Percentiles rank a stretch among this genome's conserved stretches.
phyloP scores from a whole-genome alignment of 2,888 invertebrate genomes.

The Amphipyra tragopoginis region DNA sequence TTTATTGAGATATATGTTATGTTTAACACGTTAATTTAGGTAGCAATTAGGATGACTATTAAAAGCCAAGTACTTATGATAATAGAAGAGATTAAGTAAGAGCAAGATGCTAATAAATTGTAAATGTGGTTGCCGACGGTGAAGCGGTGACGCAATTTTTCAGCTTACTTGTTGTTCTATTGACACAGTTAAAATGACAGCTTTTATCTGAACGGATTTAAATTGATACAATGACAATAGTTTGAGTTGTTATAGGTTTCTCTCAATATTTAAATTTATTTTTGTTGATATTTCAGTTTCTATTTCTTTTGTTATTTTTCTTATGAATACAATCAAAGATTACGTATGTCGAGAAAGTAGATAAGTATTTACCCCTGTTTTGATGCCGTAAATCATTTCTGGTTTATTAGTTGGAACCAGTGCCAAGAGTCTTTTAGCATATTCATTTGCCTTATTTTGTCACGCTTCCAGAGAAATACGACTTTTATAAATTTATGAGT shows the following conservation, averaged over 20 bases:
- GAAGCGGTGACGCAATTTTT: conserved; percentile 39
- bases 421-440: conserved; percentile 69
- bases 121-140: conserved; percentile 35
- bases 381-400: conserved; percentile 63
- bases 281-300: conserved; percentile 16
- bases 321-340: conserved; percentile 13
- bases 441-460: conserved; percentile 64
- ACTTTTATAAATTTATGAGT: conserved; percentile 3
- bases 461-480: conserved; percentile 64
- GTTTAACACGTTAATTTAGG: conserved; percentile 2
- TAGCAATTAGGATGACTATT: conserved; percentile 1
- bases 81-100: conserved; percentile 14
- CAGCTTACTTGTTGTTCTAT: conserved; percentile 46
- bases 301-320: conserved; percentile 9
- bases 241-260: conserved; percentile 25
- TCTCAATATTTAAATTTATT: conserved; percentile 36
- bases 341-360: conserved; percentile 18
- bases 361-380: conserved; percentile 33
- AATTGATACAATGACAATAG: conserved; percentile 47
- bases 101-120: conserved; percentile 17
- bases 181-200: conserved; percentile 47
- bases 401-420: conserved; percentile 63
- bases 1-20: conserved; percentile 18
- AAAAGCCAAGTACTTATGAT: neutral
- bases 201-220: conserved; percentile 54